Base-by-base conservation (phyloP, 2,113 vertebrate genomes). In the Gambusia affinis region DNA sequence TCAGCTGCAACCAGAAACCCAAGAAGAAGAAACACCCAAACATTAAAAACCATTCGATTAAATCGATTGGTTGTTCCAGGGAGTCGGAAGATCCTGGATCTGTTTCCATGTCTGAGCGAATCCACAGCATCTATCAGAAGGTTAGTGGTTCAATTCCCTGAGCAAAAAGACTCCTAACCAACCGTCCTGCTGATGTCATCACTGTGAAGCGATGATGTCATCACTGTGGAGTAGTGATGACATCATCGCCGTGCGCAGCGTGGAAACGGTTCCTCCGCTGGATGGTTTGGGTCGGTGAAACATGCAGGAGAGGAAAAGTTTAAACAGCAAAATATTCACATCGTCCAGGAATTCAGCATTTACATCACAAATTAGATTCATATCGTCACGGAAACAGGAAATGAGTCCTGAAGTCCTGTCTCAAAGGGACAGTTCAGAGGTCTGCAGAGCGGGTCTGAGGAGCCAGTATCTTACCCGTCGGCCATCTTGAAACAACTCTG, bases 61-160 rank as follows among this genome's bases (percentile, higher is more conserved):
- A 37, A 37, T 37, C 10, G 10, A 37, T 83, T 87, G 61, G 64
- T 72, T 83, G 92, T 87, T 92, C 75, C 69, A 67, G 85, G 71
- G 19, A 31, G 31, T 5, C 60, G 2, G 19, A 65, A 35, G 8
- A 47, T 47, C 14, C 44, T 7, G 44, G 44, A 47, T 47, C 44
- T 7, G 17, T 47, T 47, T 6, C 44, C 15, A 17, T 17, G 15
- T 47, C 44, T 47, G 29, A 31, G 70, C 60, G 30, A 81, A 66
- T 72, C 88, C 89, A 89, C 89, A 89, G 92, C 89, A 66, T 92
- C 92, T 60, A 91, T 90, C 91, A 82, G 88, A 90, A 88, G 79
- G 78, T 30, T 71, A 60, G 68, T 24, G 33, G 24, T 76, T 62
- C 86, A 47, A 84, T 83, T 92, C 92, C 89, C 92, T 91, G 91